These are phyloP conservation scores for Drosophila mulleri DNA, from an alignment of 2,888 invertebrate species.

Conservation along the genomic window DNA sequence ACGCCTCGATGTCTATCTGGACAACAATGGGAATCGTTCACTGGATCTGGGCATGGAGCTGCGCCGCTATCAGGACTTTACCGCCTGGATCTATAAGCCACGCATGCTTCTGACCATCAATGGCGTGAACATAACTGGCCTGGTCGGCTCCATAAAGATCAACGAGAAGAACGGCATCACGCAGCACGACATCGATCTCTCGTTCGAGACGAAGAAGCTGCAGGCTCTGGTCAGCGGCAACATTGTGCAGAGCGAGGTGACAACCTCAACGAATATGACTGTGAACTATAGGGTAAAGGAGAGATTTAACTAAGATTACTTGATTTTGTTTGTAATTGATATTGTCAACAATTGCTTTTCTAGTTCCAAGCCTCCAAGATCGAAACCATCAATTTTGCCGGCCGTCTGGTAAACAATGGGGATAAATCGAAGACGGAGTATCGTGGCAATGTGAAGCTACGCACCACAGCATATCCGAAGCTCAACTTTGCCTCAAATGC, in stretches of 20 bases:
- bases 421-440: conserved; percentile 83
- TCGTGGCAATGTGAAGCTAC: conserved; percentile 89
- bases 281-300: conserved; percentile 86
- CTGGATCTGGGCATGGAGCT: conserved; percentile 83
- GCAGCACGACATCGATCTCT: conserved; percentile 91
- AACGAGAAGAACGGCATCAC: conserved; percentile 89
- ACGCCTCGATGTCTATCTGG: conserved; percentile 89
- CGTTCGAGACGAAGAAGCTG: conserved; percentile 92
- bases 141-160: conserved; percentile 87
- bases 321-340: no score
- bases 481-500: conserved; percentile 89
- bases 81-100: conserved; percentile 90
- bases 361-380: conserved; percentile 83
- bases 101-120: conserved; percentile 90
- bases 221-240: conserved; percentile 91
- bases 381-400: conserved; percentile 85
- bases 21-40: conserved; percentile 88
- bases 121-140: conserved; percentile 89
- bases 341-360: neutral
- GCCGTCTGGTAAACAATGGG: conserved; percentile 86
- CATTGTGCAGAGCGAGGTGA: conserved; percentile 86
- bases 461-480: conserved; percentile 91
- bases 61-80: conserved; percentile 82
- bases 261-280: conserved; percentile 83
- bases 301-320: neutral